Conservation (phyloP, 2,797 vertebrate genomes). For the Natrix natrix region DNA sequence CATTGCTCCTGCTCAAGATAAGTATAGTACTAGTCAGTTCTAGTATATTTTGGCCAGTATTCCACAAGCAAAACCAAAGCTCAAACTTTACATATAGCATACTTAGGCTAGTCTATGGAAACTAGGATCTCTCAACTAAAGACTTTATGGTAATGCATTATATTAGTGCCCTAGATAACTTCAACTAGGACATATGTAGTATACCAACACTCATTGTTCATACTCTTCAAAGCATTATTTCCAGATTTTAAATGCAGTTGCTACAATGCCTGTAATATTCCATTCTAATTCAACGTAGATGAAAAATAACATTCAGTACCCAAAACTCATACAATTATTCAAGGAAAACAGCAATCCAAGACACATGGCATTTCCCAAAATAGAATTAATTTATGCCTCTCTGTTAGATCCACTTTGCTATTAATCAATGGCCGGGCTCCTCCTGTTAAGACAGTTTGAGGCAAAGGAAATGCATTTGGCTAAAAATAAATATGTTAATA, state of each 20-base stretch:
- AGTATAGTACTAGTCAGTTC: not conserved
- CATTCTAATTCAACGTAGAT: not conserved
- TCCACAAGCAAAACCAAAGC: not conserved
- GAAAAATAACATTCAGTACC: not conserved
- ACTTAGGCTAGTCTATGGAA: not conserved
- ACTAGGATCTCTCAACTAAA: not conserved
- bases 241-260: not conserved
- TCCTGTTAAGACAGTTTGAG: constrained; percentile 11
- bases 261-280: not conserved
- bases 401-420: constrained; percentile 2
- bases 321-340: not conserved
- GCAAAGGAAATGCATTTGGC: constrained; percentile 6
- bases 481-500: constrained; percentile 12
- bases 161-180: not conserved
- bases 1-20: not conserved
- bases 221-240: not conserved
- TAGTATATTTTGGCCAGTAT: not conserved
- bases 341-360: not conserved
- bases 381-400: constrained; percentile 19
- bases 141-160: not conserved
- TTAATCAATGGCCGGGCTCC: not conserved
- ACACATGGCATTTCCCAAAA: not conserved
- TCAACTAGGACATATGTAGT: not conserved
- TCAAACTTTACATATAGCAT: not conserved
- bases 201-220: not conserved